Conservation (phyloP, 2,888 invertebrate species). For the Hesperia comma region DNA sequence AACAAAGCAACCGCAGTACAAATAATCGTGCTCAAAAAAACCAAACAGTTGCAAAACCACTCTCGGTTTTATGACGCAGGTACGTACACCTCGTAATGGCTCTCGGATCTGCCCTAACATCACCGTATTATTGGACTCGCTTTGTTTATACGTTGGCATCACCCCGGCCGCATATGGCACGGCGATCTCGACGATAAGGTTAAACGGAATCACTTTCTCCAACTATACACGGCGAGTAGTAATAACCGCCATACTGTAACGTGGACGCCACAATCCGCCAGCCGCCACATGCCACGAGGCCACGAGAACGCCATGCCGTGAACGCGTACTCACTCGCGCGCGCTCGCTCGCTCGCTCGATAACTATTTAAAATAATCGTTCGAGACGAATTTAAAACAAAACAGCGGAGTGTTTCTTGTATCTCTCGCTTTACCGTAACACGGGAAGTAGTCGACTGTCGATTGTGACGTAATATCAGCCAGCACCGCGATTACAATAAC, state of each 20-base stretch:
- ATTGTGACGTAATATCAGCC: conserved; percentile 68
- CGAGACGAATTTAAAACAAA: conserved; percentile 39
- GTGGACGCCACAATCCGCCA: conserved; percentile 77
- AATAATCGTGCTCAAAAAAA: conserved; percentile 42
- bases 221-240: background rate
- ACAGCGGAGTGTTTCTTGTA: conserved; percentile 50
- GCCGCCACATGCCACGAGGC: conserved; percentile 68
- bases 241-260: conserved; percentile 72
- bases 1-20: conserved; percentile 65
- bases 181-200: background rate
- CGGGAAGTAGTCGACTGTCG: conserved; percentile 55
- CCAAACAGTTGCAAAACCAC: conserved; percentile 39
- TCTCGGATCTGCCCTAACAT: background rate
- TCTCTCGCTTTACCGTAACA: conserved; percentile 59
- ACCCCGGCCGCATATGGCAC: background rate
- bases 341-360: conserved; percentile 39
- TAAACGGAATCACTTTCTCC: background rate
- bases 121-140: background rate
- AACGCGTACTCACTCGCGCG: conserved; percentile 46
- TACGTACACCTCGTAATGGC: background rate
- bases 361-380: conserved; percentile 5
- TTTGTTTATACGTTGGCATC: background rate
- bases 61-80: conserved; percentile 38
- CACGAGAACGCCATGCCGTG: conserved; percentile 69
- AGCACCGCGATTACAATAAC: conserved; percentile 73